Evolutionary conservation across 1,140 invertebrate species (phyloP).

Genomic region (Leucophenga varia): DNA sequence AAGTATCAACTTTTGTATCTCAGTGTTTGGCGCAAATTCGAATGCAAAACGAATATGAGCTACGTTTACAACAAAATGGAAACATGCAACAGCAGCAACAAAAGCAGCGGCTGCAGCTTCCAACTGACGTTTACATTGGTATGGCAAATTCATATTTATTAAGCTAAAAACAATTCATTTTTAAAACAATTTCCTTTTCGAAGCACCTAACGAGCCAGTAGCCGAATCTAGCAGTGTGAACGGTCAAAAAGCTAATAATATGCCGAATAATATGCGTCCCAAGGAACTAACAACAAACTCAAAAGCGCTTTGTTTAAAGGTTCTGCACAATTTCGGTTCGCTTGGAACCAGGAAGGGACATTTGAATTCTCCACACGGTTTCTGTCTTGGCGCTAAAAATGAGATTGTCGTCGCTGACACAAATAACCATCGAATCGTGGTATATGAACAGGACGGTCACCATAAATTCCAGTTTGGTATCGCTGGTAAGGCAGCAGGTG

Average conservation of each 20-base stretch:
- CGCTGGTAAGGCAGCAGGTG: constrained; percentile 91
- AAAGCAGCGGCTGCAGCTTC: not conserved
- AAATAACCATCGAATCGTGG: constrained; percentile 93
- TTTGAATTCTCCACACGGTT: constrained; percentile 96
- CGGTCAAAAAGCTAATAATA: too few relatives aligned
- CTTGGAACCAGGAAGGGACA: constrained; percentile 87
- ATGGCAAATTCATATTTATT: too few relatives aligned
- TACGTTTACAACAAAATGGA: too few relatives aligned
- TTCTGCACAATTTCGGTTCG: constrained; percentile 81
- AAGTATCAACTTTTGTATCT: too few relatives aligned
- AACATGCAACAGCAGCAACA: constrained; percentile 3
- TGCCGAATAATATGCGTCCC: too few relatives aligned
- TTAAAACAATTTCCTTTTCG: too few relatives aligned
- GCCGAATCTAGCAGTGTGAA: too few relatives aligned
- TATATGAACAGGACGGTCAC: constrained; percentile 86
- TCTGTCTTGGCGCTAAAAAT: constrained; percentile 91
- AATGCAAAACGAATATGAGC: too few relatives aligned
- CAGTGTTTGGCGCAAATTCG: too few relatives aligned
- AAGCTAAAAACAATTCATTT: too few relatives aligned
- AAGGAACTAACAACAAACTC: constrained; percentile 8
- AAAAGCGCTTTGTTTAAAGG: constrained; percentile 61
- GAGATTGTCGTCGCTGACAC: constrained; percentile 96
- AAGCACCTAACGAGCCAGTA: too few relatives aligned
- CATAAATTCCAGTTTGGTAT: constrained; percentile 89
- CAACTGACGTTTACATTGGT: too few relatives aligned